These are phyloP conservation scores for Rhogogaster chlorosoma DNA, from an alignment of 2,888 invertebrate genomes.

Conservation along the genomic window DNA sequence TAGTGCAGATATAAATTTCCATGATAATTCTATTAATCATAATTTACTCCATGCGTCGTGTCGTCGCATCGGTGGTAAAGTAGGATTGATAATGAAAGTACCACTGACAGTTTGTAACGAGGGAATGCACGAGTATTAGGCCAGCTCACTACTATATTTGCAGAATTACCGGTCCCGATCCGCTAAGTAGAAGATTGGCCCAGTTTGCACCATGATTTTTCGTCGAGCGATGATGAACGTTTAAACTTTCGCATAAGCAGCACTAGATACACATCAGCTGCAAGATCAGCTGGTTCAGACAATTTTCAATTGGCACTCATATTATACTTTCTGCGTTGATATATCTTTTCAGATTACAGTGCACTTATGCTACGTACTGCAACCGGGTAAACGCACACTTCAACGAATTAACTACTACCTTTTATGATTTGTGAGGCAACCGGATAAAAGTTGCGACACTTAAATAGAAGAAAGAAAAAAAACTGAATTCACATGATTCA, in stretches of 20 bases:
- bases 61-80: slow-evolving; percentile 16
- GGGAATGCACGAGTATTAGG: slow-evolving; percentile 4
- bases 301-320: slow-evolving; percentile 15
- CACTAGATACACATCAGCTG: slow-evolving; percentile 12
- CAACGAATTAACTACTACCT: neutral
- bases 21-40: slow-evolving; percentile 44
- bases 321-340: neutral
- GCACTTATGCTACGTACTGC: neutral
- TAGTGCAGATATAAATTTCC: slow-evolving; percentile 7
- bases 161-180: slow-evolving; percentile 43
- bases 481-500: slow-evolving; percentile 26
- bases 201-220: slow-evolving; percentile 43
- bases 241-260: neutral
- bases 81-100: slow-evolving; percentile 44
- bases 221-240: slow-evolving; percentile 24
- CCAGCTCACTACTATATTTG: slow-evolving; percentile 27
- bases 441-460: slow-evolving; percentile 34
- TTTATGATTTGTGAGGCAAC: slow-evolving; percentile 23
- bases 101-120: slow-evolving; percentile 1
- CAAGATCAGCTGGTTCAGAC: neutral
- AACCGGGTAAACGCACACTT: neutral
- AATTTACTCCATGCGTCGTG: neutral
- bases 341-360: neutral
- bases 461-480: neutral
- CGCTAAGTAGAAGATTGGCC: slow-evolving; percentile 42